A percentile compares a stretch with the other conserved stretches of the same genome.
These are phyloP conservation scores for Salticus scenicus DNA, from an alignment of 2,888 invertebrate genomes.

Conservation along the genomic window DNA sequence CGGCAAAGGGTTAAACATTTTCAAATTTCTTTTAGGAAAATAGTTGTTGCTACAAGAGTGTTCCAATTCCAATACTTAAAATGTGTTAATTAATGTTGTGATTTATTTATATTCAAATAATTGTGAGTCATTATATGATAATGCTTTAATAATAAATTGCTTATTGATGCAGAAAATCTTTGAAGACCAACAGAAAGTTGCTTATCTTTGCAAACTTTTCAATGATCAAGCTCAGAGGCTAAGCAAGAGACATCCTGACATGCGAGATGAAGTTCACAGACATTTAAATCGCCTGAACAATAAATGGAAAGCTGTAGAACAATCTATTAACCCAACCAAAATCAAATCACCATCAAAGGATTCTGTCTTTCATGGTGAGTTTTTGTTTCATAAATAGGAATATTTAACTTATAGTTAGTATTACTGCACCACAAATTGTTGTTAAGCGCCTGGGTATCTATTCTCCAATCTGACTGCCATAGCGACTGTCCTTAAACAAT, in stretches of 20 bases:
- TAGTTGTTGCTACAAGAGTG: no score
- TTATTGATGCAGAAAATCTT: constrained; percentile 87
- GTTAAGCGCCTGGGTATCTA: no score
- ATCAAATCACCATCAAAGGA: constrained; percentile 73
- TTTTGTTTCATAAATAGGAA: not conserved
- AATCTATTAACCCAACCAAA: constrained; percentile 79
- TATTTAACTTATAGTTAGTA: not conserved
- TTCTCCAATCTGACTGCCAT: no score
- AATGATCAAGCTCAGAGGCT: constrained; percentile 87
- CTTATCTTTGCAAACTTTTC: constrained; percentile 83
- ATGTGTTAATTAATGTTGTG: no score
- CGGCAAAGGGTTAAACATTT: no score
- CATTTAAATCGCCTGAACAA: constrained; percentile 84
- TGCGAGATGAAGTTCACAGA: constrained; percentile 83
- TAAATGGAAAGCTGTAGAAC: constrained; percentile 86
- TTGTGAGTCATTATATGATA: no score
- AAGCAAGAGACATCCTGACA: constrained; percentile 80
- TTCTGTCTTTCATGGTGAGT: constrained; percentile 73
- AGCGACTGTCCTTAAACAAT: no score
- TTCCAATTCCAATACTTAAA: no score
- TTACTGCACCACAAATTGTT: no score
- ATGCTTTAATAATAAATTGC: no score
- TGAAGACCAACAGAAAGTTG: constrained; percentile 84
- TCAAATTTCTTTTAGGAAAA: no score
- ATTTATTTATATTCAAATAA: no score